Evolutionary conservation across 1,140 invertebrate genomes (phyloP).

Genomic region (Trachelipus rathkii): DNA sequence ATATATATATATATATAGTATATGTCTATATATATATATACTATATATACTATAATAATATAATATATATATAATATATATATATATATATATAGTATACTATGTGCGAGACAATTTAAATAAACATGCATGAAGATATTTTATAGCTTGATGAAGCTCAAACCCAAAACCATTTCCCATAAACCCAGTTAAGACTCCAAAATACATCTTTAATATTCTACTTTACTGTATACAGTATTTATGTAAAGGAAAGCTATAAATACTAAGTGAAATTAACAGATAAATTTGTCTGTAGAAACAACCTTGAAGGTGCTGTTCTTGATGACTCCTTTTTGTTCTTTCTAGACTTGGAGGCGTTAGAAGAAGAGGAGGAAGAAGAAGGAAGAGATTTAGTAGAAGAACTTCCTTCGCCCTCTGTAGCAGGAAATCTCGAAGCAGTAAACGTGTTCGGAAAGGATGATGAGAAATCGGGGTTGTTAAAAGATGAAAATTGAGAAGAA

Average conservation of each 20-base stretch:
- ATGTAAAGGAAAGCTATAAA: too few relatives aligned
- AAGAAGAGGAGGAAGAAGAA: constrained; percentile 7
- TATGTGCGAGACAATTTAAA: too few relatives aligned
- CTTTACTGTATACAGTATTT: too few relatives aligned
- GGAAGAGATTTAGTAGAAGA: background rate
- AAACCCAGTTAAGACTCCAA: too few relatives aligned
- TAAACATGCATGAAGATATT: background rate
- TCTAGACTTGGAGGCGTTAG: background rate
- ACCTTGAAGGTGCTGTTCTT: background rate
- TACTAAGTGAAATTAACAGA: too few relatives aligned
- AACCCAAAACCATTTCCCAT: too few relatives aligned
- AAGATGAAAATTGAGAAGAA: background rate
- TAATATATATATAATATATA: constrained; percentile 17
- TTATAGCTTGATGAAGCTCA: too few relatives aligned
- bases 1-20: constrained; percentile 4
- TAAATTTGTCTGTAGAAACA: background rate
- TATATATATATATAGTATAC: constrained; percentile 8
- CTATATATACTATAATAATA: background rate
- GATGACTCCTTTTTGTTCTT: background rate
- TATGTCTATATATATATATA: constrained; percentile 1
- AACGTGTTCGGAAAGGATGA: constrained; percentile 1
- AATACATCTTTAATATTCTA: too few relatives aligned
- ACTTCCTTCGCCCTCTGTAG: background rate
- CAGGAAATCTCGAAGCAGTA: background rate
- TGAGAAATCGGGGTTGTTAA: background rate